Evolutionary conservation across 2,888 invertebrate species (phyloP).

Genomic region (Orchestes rusci): DNA sequence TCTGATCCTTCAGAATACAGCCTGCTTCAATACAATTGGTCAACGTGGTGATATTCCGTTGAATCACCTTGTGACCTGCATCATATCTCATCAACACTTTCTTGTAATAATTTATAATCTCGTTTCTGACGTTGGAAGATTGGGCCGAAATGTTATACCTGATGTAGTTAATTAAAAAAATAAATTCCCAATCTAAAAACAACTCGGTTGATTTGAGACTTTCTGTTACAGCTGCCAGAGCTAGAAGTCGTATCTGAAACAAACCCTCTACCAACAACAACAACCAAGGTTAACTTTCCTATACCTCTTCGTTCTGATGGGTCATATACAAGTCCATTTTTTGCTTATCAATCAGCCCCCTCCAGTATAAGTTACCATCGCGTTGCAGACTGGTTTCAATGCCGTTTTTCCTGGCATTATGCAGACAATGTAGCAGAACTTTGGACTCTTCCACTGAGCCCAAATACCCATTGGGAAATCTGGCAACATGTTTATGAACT

Average conservation of each 20-base stretch:
- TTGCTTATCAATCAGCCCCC: constrained; percentile 48
- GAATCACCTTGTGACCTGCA: constrained; percentile 41
- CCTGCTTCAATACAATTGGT: constrained; percentile 13
- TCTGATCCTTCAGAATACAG: constrained; percentile 13
- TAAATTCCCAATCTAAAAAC: constrained; percentile 55
- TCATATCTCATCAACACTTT: constrained; percentile 57
- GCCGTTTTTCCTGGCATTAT: constrained; percentile 48
- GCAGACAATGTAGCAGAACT: constrained; percentile 46
- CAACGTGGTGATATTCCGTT: constrained; percentile 26
- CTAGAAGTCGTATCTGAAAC: constrained; percentile 58
- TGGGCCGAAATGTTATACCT: constrained; percentile 63
- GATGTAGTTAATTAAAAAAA: constrained; percentile 55
- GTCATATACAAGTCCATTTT: constrained; percentile 51
- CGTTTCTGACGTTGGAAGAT: constrained; percentile 60
- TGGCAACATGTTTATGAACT: constrained; percentile 14
- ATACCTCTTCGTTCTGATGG: constrained; percentile 56
- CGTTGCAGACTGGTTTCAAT: constrained; percentile 30
- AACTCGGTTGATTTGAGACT: constrained; percentile 65
- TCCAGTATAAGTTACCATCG: constrained; percentile 44
- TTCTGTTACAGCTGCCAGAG: constrained; percentile 64
- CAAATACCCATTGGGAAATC: constrained; percentile 31
- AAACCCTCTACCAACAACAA: too few relatives aligned
- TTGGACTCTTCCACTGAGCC: constrained; percentile 33
- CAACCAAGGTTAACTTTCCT: too few relatives aligned
- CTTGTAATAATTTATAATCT: constrained; percentile 59